phyloP scores from a whole-genome alignment of 2,888 invertebrate species.

The Aporophyla lueneburgensis region DNA sequence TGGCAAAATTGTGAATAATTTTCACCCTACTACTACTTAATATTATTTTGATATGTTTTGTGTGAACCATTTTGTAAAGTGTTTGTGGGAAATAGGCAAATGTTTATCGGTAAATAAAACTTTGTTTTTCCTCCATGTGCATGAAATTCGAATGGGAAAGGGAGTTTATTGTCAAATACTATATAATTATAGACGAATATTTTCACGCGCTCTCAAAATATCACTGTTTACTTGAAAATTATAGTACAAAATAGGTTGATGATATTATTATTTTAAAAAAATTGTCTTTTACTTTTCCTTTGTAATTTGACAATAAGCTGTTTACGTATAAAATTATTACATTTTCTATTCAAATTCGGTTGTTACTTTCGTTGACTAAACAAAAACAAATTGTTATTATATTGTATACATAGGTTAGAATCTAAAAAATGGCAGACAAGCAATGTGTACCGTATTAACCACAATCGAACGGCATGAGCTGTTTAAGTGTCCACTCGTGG shows the following conservation, averaged over 20 bases:
- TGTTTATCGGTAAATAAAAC: constrained; percentile 12
- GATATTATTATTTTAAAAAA: constrained; percentile 7
- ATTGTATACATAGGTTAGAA: constrained; percentile 18
- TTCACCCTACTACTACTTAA: background rate
- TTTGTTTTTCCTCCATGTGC: constrained; percentile 10
- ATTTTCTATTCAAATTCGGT: constrained; percentile 9
- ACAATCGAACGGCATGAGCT: constrained; percentile 5
- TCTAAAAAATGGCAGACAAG: constrained; percentile 20
- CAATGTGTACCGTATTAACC: constrained; percentile 20
- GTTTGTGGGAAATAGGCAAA: constrained; percentile 3
- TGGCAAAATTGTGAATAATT: constrained; percentile 13
- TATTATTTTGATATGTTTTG: constrained; percentile 1
- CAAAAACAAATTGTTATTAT: constrained; percentile 7
- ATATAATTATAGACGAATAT: constrained; percentile 11
- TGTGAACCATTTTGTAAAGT: constrained; percentile 23
- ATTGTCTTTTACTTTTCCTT: background rate
- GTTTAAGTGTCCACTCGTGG: constrained; percentile 12
- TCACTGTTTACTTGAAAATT: constrained; percentile 15
- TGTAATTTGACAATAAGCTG: constrained; percentile 21
- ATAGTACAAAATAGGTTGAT: constrained; percentile 16
- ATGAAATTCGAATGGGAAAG: constrained; percentile 10
- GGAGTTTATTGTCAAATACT: constrained; percentile 11
- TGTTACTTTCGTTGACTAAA: constrained; percentile 9
- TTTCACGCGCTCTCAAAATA: constrained; percentile 17
- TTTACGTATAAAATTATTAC: constrained; percentile 5